phyloP scores from a whole-genome alignment of 2,888 invertebrate genomes.

The Trichogramma evanescens region DNA sequence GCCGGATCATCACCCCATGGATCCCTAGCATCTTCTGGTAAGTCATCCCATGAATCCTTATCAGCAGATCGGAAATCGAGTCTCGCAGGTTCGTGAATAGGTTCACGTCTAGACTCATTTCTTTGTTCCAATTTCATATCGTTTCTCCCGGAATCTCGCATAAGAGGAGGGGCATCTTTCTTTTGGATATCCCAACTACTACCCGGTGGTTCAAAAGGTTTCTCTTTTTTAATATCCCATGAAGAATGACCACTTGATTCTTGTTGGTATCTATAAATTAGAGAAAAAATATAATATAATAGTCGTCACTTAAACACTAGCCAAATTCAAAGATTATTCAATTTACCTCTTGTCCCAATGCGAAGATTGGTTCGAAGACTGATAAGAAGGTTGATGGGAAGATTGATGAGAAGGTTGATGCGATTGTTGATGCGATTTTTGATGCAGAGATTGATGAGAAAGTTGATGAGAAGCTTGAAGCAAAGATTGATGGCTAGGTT shows the following conservation, averaged over 20 bases:
- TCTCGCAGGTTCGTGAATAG: conserved; percentile 29
- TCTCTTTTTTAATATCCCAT: conserved; percentile 23
- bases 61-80: conserved; percentile 27
- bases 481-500: too few species aligned
- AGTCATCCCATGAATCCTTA: conserved; percentile 39
- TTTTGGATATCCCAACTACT: conserved; percentile 34
- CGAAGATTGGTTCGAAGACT: too few species aligned
- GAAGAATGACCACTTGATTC: conserved; percentile 22
- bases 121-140: conserved; percentile 11
- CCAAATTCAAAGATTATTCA: too few species aligned
- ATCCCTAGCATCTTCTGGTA: conserved; percentile 43
- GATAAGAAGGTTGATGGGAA: too few species aligned
- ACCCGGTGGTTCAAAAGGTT: background rate
- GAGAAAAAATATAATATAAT: too few species aligned
- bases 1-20: conserved; percentile 42
- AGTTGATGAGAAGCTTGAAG: too few species aligned
- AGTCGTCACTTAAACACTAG: too few species aligned
- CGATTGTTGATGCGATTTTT: too few species aligned
- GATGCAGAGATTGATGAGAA: too few species aligned
- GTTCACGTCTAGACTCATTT: conserved; percentile 24
- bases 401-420: too few species aligned
- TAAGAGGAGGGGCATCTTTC: conserved; percentile 26
- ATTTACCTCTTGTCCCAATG: too few species aligned
- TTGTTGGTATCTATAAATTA: conserved; percentile 2
- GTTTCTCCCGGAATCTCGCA: conserved; percentile 13